Evolutionary conservation across 2,888 invertebrate genomes (phyloP), one percentile per base, ranked within the genome.

Genomic region (Protophormia terraenovae): DNA sequence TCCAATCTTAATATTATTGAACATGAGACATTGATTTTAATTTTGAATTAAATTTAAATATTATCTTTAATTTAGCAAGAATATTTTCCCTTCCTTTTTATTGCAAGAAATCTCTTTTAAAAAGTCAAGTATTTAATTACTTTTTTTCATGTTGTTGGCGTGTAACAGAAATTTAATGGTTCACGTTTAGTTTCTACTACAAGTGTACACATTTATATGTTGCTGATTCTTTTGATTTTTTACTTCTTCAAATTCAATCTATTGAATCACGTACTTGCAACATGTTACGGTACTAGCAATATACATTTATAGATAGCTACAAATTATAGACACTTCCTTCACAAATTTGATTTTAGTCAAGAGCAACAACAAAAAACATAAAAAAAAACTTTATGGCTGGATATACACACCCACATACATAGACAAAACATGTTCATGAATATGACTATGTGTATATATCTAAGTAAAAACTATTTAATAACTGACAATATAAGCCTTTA

Each of bases 251-350:
- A 58, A 77, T 77, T 89, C 89, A 88, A 89, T 89, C 89, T 90
- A 90, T 90, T 90, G 89, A 89, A 89, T 90, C 91, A 91, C 91
- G 91, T 91, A 91, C 89, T 90, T 88, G 87, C 90, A 90, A 89
- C 89, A 91, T 91, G 91, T 90, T 90, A 90, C 90, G 90, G 29
- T 53, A 32, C 16, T 29, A 29, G 22, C 45, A 45, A 66, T n/a
- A 27, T 3, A 22, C 47, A 47, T 14, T 14, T 8, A 12, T 29
- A 29, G 14, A 55, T 16, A 41, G 22, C 66, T 90, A 89, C 90
- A 87, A 91, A 91, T 91, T 91, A 91, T 90, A 90, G 89, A 89
- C 89, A 90, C 90, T 91, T 90, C 89, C 90, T 90, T 53, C 55
- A 64, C 88, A 89, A 90, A 90, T 91, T 90, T 90, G 91, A 90